A percentile compares a stretch with the other conserved stretches of the same genome.
These are phyloP conservation scores for Dromius quadrimaculatus DNA, from an alignment of 2,888 invertebrate species.

Conservation along the genomic window DNA sequence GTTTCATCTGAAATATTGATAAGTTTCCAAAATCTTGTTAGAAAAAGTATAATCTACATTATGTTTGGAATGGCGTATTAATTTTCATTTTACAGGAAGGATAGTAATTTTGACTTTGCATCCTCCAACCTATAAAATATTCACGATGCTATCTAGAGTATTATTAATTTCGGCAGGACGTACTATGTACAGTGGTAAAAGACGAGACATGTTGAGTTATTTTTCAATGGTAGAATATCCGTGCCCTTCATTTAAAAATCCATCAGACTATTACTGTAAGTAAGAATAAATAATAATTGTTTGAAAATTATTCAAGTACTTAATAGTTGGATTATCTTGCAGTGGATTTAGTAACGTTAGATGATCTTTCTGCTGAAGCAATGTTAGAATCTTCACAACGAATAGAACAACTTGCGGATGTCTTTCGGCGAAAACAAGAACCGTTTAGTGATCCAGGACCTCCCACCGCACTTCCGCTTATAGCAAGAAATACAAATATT, in stretches of 20 bases:
- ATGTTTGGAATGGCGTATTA: no score
- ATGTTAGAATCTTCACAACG: slow-evolving; percentile 94
- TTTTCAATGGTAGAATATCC: slow-evolving; percentile 90
- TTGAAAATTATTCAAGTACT: slow-evolving; percentile 3
- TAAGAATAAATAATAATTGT: slow-evolving; percentile 57
- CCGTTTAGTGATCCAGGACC: slow-evolving; percentile 79
- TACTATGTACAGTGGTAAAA: slow-evolving; percentile 90
- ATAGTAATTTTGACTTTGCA: slow-evolving; percentile 92
- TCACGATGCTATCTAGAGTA: slow-evolving; percentile 91
- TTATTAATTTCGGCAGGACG: slow-evolving; percentile 90
- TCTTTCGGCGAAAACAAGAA: slow-evolving; percentile 79
- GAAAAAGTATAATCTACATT: no score
- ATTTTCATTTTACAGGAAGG: slow-evolving; percentile 68
- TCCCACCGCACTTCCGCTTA: slow-evolving; percentile 80
- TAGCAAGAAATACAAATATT: slow-evolving; percentile 74
- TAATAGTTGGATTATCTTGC: slow-evolving; percentile 50
- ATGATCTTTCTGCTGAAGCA: slow-evolving; percentile 93
- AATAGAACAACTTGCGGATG: slow-evolving; percentile 89
- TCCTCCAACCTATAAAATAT: slow-evolving; percentile 95
- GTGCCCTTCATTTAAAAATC: slow-evolving; percentile 96
- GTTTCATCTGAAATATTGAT: no score
- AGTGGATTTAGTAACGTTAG: slow-evolving; percentile 95
- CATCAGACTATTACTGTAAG: slow-evolving; percentile 95
- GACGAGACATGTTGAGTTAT: slow-evolving; percentile 92
- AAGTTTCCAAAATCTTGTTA: no score